Conservation (phyloP, 1,140 invertebrate species). For the Periplaneta americana region DNA sequence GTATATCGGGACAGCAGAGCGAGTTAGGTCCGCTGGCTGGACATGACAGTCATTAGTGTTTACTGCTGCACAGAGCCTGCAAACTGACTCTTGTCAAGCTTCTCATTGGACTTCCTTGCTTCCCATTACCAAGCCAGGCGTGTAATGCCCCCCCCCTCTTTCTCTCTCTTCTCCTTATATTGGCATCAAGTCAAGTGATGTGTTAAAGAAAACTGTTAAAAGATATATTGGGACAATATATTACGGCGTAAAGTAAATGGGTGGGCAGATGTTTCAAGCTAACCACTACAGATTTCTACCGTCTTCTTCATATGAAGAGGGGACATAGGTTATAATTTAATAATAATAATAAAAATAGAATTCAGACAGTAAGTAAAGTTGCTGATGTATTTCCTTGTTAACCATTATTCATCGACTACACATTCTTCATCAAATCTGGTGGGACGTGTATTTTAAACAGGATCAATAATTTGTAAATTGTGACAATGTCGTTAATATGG, state of each 20-base stretch:
- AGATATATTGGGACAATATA: not conserved
- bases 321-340: not conserved
- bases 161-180: not conserved
- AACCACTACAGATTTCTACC: not conserved
- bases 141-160: not conserved
- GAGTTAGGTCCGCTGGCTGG: no score
- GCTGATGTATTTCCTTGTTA: not conserved
- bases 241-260: not conserved
- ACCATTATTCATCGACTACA: not conserved
- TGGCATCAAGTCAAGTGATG: not conserved
- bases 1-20: no score
- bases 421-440: not conserved
- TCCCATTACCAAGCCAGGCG: not conserved
- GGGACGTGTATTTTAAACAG: not conserved
- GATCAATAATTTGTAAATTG: not conserved
- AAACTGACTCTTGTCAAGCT: not conserved
- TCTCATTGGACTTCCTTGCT: not conserved
- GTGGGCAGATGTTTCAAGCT: not conserved
- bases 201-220: not conserved
- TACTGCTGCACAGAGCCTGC: not conserved
- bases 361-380: not conserved
- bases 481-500: not conserved
- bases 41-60: not conserved
- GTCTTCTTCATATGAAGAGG: not conserved
- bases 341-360: not conserved